These are phyloP conservation scores for Eolophus roseicapilla DNA, from an alignment of 2,113 vertebrate species.

Conservation along the genomic window DNA sequence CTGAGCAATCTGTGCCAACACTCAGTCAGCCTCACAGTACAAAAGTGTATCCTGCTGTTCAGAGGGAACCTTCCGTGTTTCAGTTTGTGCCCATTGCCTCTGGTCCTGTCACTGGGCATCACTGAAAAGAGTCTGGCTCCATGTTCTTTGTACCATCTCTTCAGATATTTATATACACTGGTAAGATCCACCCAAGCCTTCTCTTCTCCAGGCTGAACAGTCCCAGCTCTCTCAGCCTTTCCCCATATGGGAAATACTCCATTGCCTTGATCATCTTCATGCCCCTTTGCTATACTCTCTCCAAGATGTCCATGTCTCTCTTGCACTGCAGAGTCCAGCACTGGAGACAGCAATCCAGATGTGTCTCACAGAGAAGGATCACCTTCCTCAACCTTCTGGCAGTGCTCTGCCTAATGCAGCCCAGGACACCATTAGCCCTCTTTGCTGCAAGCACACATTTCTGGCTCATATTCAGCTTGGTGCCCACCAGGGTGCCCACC, in stretches of 20 bases:
- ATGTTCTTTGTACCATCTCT: not conserved
- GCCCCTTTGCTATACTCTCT: not conserved
- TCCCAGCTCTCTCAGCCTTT: not conserved
- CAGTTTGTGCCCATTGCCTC: not conserved
- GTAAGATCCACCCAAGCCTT: not conserved
- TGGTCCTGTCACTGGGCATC: not conserved
- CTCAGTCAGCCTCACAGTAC: not conserved
- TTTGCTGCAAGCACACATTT: rapidly evolving
- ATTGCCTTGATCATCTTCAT: not conserved
- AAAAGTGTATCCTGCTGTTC: not conserved
- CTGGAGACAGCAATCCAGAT: not conserved
- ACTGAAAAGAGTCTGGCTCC: rapidly evolving
- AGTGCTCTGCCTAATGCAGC: not conserved
- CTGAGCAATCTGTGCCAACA: not conserved
- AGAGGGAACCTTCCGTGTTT: not conserved
- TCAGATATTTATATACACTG: not conserved
- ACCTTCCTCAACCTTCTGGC: not conserved
- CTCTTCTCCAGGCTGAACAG: not conserved
- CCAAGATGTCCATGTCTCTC: rapidly evolving
- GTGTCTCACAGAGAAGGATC: not conserved
- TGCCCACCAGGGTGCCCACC: not conserved
- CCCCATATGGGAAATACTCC: not conserved
- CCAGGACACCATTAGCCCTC: not conserved
- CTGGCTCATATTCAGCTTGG: not conserved
- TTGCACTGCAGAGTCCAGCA: not conserved